phyloP scores from a whole-genome alignment of 2,888 invertebrate species.

The Drosophila mimetica region DNA sequence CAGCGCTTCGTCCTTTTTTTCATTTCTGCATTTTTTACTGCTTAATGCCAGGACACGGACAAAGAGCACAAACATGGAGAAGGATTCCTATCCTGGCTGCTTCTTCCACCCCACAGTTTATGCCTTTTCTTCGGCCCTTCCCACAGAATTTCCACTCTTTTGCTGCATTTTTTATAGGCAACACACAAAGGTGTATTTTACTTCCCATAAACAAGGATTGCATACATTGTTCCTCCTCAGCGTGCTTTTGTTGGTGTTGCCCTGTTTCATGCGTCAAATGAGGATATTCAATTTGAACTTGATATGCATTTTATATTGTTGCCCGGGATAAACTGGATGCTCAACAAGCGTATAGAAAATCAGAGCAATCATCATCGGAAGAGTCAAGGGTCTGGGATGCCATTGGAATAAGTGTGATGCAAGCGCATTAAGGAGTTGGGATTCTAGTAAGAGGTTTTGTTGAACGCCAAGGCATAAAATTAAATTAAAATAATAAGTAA shows the following conservation, averaged over 20 bases:
- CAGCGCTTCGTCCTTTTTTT: not conserved
- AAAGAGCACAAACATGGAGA: constrained; percentile 13
- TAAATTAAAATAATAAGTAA: too few species aligned
- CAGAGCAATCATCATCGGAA: constrained; percentile 54
- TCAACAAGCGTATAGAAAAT: constrained; percentile 65
- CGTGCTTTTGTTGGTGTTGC: constrained; percentile 29
- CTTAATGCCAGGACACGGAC: constrained; percentile 52
- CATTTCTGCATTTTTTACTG: constrained; percentile 56
- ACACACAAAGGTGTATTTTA: constrained; percentile 61
- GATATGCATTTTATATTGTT: constrained; percentile 53
- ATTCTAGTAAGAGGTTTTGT: not conserved
- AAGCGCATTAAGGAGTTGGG: too few species aligned
- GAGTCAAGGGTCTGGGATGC: not conserved
- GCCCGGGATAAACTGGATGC: constrained; percentile 17
- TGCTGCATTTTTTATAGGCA: constrained; percentile 50
- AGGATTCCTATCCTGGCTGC: not conserved
- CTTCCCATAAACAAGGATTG: constrained; percentile 46
- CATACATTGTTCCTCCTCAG: constrained; percentile 47
- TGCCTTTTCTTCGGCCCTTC: constrained; percentile 6
- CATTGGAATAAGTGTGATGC: constrained; percentile 2
- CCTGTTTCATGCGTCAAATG: constrained; percentile 50
- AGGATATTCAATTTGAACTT: constrained; percentile 69
- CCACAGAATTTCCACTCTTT: constrained; percentile 14
- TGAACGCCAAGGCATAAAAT: not conserved
- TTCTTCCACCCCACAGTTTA: constrained; percentile 29